Conservation (phyloP, 1,140 invertebrate species). For the Calephelis virginiensis region DNA sequence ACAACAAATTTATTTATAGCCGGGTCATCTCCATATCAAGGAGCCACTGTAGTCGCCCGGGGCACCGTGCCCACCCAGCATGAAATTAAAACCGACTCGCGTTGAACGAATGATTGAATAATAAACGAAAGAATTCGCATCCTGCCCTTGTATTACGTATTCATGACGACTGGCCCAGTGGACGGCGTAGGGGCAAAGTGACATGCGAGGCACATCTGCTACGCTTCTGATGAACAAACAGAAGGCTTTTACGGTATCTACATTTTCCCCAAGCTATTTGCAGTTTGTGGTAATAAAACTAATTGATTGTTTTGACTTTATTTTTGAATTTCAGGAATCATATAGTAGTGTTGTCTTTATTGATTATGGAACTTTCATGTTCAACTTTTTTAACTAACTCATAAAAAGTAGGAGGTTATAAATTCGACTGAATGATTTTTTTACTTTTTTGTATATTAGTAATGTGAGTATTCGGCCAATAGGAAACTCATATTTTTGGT, state of each 20-base stretch:
- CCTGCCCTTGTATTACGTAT: conserved; percentile 76
- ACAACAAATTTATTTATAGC: not conserved
- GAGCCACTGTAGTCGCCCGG: conserved; percentile 46
- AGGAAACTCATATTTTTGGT: too few species aligned
- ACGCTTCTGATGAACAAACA: conserved; percentile 21
- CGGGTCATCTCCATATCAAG: conserved; percentile 48
- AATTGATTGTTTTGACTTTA: too few species aligned
- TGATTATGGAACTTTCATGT: too few species aligned
- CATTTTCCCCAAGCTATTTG: conserved; percentile 15
- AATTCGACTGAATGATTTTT: too few species aligned
- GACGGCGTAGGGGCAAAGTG: conserved; percentile 44
- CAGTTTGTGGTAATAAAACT: not conserved
- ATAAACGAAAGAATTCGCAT: conserved; percentile 78
- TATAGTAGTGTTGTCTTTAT: too few species aligned
- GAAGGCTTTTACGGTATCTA: conserved; percentile 10
- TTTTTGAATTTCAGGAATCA: too few species aligned
- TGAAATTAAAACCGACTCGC: conserved; percentile 77
- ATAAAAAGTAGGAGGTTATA: too few species aligned
- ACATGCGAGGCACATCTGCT: conserved; percentile 45
- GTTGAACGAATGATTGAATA: conserved; percentile 78
- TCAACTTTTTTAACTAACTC: too few species aligned
- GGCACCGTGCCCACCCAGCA: conserved; percentile 72
- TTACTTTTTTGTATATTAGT: too few species aligned
- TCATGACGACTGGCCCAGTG: conserved; percentile 70
- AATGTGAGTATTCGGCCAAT: too few species aligned